A percentile compares a stretch with the other conserved stretches of the same genome.
These are phyloP conservation scores for Silurus glanis DNA, from an alignment of 2,113 vertebrate genomes.

Conservation along the genomic window DNA sequence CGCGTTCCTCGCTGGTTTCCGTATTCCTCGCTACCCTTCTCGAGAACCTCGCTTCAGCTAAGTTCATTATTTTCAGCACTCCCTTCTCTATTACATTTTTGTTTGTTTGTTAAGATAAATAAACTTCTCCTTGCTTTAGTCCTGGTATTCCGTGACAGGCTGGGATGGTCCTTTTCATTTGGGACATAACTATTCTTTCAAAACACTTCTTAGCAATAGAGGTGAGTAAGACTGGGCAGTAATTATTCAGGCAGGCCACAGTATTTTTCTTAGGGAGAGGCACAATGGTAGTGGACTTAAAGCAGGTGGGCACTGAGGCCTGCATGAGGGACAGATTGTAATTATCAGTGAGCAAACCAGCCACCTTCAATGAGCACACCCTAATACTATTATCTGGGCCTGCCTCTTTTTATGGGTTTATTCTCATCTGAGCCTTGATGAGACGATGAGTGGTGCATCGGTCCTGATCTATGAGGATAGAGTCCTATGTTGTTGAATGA, in stretches of 20 bases:
- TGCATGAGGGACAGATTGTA: neutral
- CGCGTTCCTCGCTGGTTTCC: no score
- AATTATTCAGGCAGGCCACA: neutral
- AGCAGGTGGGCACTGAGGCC: no score
- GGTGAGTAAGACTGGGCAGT: neutral
- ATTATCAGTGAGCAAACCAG: neutral
- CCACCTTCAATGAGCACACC: neutral
- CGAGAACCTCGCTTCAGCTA: no score
- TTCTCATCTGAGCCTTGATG: neutral
- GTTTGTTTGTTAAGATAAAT: no score
- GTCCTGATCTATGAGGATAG: neutral
- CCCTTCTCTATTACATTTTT: no score
- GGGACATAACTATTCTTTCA: neutral
- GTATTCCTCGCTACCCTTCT: no score
- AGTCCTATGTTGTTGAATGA: neutral
- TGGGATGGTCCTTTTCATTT: neutral
- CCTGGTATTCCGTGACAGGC: no score
- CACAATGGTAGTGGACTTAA: neutral
- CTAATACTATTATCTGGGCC: neutral
- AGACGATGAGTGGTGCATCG: neutral
- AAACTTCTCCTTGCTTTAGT: no score
- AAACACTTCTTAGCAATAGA: neutral
- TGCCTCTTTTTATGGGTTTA: neutral
- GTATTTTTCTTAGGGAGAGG: neutral
- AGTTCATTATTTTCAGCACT: no score